Percentiles rank a stretch among this genome's conserved stretches.
phyloP scores from a whole-genome alignment of 2,888 invertebrate genomes.

The Conomelus anceps region DNA sequence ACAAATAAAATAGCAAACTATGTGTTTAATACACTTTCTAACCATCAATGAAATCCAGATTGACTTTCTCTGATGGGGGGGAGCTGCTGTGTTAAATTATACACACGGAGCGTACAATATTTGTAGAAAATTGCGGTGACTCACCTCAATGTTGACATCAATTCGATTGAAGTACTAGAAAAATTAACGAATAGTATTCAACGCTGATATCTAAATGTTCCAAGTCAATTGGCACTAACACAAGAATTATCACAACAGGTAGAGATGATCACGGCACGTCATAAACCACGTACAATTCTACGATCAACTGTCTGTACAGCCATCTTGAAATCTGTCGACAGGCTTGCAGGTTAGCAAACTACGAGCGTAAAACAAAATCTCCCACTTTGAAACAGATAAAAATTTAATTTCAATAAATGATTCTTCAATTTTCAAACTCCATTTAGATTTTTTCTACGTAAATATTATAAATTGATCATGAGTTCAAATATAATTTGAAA shows the following conservation, averaged over 20 bases:
- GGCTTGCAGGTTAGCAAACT: neutral
- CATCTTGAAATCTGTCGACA: neutral
- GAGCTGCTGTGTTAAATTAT: neutral
- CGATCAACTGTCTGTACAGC: neutral
- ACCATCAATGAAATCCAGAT: neutral
- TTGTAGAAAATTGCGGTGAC: neutral
- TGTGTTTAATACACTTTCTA: neutral
- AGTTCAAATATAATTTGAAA: too few relatives aligned
- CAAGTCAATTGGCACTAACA: neutral
- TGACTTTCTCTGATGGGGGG: neutral
- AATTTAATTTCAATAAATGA: neutral
- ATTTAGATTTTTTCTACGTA: too few relatives aligned
- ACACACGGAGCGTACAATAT: neutral
- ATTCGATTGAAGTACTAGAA: neutral
- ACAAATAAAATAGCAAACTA: neutral
- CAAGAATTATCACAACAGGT: neutral
- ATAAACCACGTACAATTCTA: neutral
- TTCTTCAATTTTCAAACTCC: too few relatives aligned
- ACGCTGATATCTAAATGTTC: neutral
- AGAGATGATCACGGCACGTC: neutral
- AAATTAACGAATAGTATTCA: neutral
- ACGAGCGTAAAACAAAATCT: neutral
- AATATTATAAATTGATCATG: too few relatives aligned
- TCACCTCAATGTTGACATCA: neutral
- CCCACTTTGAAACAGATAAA: neutral